A percentile compares a stretch with the other conserved stretches of the same genome.
phyloP scores from a whole-genome alignment of 2,113 vertebrate species.

The Erythrocercus mccallii region DNA sequence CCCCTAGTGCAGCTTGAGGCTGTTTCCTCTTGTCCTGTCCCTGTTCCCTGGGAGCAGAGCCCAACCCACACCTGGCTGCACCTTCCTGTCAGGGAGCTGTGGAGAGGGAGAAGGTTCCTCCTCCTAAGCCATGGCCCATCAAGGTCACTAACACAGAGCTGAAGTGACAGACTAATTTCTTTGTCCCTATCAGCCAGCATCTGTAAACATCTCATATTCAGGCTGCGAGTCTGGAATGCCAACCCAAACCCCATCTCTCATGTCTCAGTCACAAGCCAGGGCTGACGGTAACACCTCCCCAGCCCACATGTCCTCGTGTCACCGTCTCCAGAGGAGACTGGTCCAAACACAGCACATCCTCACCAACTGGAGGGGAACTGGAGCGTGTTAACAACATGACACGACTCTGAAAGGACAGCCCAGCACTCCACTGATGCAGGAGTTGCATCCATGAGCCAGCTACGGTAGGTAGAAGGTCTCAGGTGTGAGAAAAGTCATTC shows the following conservation, averaged over 20 bases:
- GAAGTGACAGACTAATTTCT: not conserved
- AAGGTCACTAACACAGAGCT: rapidly evolving
- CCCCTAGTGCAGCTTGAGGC: not conserved
- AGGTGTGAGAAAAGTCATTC: not conserved
- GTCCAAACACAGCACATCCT: not conserved
- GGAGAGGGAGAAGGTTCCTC: not conserved
- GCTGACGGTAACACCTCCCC: not conserved
- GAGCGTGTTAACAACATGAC: not conserved
- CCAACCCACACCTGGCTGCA: not conserved
- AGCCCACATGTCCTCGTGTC: not conserved
- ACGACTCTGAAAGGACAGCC: not conserved
- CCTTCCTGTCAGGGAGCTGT: not conserved
- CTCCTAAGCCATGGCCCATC: not conserved
- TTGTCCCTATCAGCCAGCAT: not conserved
- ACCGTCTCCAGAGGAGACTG: not conserved
- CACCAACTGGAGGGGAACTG: not conserved
- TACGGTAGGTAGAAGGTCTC: not conserved
- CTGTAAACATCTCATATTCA: not conserved
- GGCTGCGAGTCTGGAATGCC: not conserved
- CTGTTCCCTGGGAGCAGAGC: not conserved
- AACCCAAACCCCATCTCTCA: not conserved
- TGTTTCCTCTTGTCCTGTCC: not conserved
- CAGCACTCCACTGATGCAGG: not conserved
- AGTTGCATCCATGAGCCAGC: not conserved
- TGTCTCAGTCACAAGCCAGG: not conserved